Evolutionary conservation across 2,888 invertebrate species (phyloP).

Genomic region (Pachymerium ferrugineum): DNA sequence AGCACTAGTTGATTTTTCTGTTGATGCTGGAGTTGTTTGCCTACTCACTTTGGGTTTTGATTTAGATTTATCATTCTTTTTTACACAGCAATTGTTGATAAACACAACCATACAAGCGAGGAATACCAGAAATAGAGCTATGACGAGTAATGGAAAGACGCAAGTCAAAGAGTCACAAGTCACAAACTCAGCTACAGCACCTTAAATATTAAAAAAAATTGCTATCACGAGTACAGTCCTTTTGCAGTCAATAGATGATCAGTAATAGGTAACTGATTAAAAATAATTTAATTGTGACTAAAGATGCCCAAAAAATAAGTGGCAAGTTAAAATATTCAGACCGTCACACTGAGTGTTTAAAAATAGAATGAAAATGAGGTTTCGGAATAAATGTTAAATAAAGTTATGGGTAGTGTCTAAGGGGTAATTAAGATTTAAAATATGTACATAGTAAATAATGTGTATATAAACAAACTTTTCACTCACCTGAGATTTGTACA

Average conservation of each 20-base stretch:
- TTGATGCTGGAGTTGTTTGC: neutral
- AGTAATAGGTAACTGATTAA: too few species aligned
- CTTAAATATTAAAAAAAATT: neutral
- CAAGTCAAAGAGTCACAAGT: too few species aligned
- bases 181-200: neutral
- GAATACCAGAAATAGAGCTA: neutral
- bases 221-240: too few species aligned
- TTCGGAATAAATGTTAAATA: too few species aligned
- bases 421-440: too few species aligned
- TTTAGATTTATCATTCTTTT: neutral
- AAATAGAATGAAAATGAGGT: too few species aligned
- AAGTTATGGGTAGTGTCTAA: too few species aligned
- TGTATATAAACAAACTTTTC: neutral
- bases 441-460: too few species aligned
- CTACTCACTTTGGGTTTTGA: neutral
- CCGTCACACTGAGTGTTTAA: too few species aligned
- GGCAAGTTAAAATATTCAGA: neutral
- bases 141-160: neutral
- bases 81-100: neutral
- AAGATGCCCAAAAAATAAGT: neutral
- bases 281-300: too few species aligned
- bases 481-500: neutral
- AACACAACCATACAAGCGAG: neutral
- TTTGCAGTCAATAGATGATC: too few species aligned
- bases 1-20: neutral